Evolutionary conservation across 1,140 invertebrate species (phyloP), one percentile per base, ranked within the genome.

Genomic region (Tribolium madens): DNA sequence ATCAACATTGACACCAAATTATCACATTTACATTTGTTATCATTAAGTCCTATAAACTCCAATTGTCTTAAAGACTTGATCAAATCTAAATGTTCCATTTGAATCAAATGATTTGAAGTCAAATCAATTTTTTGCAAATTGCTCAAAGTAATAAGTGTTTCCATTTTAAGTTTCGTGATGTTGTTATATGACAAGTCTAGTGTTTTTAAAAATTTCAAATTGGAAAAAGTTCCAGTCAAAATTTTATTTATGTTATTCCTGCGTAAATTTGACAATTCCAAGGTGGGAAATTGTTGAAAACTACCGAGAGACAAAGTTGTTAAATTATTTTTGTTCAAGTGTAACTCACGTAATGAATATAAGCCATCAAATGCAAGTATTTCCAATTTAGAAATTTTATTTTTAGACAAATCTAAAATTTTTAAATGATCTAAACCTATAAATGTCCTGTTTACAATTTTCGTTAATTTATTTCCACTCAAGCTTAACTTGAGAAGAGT

Each of bases 181-280:
- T 64, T 64, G 12, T 71, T 71, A 0, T 71, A 70, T 1, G 64
- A 76, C 12, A 71, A 33, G 53, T 71, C 75, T 17, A 76, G 31
- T 15, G 9, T 21, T 50, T 31, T 50, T 31, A 76, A 36, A 36
- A 46, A 53, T 53, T 52, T 46, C 13, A 76, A 31, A 17, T 71
- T 70, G 0, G 75, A 53, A 42, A 76, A 76, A 17, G 68, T 71
- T 9, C 64, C 75, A 71, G 42, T 52, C 12, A 33, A 10, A 9
- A 76, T 10, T 33, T 76, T 17, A 31, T 13, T 47, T 9, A 76
- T 57, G 31, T 76, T 76, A 33, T 76, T 76, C 15, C 31, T 17
- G 12, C 18, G 9, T 31, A 76, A 71, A 57, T 17, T 15, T 17
- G 71, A 18, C 31, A 53, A 13, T 36, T 42, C 0, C 14, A 76